Evolutionary conservation across 2,113 vertebrate species (phyloP), one percentile per base, ranked within the genome.

Genomic region (Rhynchomys soricoides): DNA sequence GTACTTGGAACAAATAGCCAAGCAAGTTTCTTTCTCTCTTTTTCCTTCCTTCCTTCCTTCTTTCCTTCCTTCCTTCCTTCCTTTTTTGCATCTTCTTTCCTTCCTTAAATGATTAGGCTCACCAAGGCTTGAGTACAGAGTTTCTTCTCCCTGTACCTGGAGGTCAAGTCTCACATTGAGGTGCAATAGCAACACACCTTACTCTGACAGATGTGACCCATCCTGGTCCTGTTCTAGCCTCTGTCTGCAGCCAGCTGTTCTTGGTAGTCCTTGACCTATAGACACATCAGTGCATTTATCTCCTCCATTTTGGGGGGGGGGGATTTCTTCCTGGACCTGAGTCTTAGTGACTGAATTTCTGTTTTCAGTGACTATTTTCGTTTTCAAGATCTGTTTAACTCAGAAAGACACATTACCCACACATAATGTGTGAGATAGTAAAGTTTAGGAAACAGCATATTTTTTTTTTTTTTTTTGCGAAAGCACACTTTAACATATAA

Each of bases 361-460:
- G 22, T 26, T 73, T 55, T 55, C 48, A 26, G 45, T 29, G 5
- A 48, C 15, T 21, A 17, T 29, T 22, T 24, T 21, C 40, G 12
- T 62, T n/a, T 2, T 59, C 0, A 24, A 15, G 26, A 24, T 0
- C 34, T 11, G 7, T 2, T 7, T 11, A 7, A 11, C 13, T 26
- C 29, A 43, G 19, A 24, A 19, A 10, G 78, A 50, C 7, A 37
- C 11, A 70, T 87, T 21, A 24, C 26, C 59, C 7, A 43, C 64
- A 40, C 1, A 1, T 9, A 88, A 37, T 19, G 0, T 1, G 1
- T 12, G 31, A 29, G 13, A 50, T 0, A 4, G 37, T 31, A 0
- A 31, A 48, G 5, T 7, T n/a, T 3, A 24, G 43, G 34, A 7
- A 1, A 0, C 2, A 0, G 2, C 0, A 24, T 10, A 8, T 2